These are phyloP conservation scores for Chinchilla lanigera DNA, from an alignment of 2,113 vertebrate genomes.

Conservation along the genomic window DNA sequence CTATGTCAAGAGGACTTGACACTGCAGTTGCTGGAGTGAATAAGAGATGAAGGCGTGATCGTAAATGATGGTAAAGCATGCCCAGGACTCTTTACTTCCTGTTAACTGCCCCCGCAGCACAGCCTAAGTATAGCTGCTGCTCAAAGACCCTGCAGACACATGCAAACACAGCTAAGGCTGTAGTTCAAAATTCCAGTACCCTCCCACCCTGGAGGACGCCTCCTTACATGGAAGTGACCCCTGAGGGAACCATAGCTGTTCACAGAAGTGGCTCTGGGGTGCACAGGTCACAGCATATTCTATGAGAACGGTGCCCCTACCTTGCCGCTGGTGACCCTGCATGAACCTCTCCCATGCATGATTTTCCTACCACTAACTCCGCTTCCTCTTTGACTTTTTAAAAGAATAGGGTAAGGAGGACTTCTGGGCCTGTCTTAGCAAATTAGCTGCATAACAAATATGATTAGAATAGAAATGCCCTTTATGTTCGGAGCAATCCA, in stretches of 20 bases:
- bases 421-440: background rate
- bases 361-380: constrained; percentile 18
- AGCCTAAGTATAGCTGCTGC: background rate
- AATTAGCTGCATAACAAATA: constrained; percentile 28
- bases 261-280: background rate
- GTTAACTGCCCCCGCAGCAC: background rate
- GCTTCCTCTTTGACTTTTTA: constrained; percentile 6
- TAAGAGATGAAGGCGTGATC: background rate
- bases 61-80: background rate
- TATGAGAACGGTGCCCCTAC: background rate
- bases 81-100: background rate
- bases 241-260: background rate
- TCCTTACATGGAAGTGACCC: background rate
- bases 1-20: background rate
- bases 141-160: background rate
- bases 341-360: background rate
- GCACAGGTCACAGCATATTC: background rate
- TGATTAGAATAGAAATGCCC: background rate
- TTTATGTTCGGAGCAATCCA: background rate
- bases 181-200: background rate
- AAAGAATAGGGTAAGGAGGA: background rate
- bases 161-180: background rate
- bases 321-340: background rate
- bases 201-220: background rate
- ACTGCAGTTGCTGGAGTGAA: background rate